Conservation (phyloP, 2,888 invertebrate genomes). For the Cryptophagus acutangulus region DNA sequence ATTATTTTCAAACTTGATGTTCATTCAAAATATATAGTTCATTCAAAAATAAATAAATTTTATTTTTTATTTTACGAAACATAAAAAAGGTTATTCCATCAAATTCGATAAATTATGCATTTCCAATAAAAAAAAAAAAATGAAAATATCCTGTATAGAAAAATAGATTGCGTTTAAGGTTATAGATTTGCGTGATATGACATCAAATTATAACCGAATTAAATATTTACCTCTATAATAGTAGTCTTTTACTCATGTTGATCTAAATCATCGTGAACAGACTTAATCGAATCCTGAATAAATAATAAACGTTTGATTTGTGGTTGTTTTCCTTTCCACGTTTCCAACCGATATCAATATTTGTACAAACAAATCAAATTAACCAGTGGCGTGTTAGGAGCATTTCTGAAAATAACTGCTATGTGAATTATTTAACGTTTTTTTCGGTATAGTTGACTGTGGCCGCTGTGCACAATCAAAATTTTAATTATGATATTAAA, state of each 20-base stretch:
- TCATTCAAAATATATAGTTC: no score
- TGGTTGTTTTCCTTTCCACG: constrained; percentile 23
- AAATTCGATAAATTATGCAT: constrained; percentile 3
- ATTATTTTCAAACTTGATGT: no score
- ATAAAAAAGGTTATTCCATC: neutral
- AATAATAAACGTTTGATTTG: constrained; percentile 41
- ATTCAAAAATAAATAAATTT: no score
- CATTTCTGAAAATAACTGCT: no score
- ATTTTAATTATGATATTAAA: no score
- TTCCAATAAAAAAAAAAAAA: neutral
- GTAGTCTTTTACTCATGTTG: constrained; percentile 44
- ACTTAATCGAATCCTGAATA: constrained; percentile 43
- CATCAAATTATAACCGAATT: constrained; percentile 40
- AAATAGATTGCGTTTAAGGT: constrained; percentile 33
- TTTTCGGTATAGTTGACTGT: no score
- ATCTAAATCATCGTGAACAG: constrained; percentile 42
- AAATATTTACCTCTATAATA: constrained; percentile 44
- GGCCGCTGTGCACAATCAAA: no score
- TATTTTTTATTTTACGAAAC: constrained; percentile 2
- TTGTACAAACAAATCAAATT: constrained; percentile 13
- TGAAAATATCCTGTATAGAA: neutral
- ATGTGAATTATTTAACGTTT: no score
- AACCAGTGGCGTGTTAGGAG: no score
- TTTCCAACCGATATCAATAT: constrained; percentile 7
- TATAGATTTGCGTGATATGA: constrained; percentile 43